Conservation (phyloP, 2,888 invertebrate genomes). For the Amiota mariae region DNA sequence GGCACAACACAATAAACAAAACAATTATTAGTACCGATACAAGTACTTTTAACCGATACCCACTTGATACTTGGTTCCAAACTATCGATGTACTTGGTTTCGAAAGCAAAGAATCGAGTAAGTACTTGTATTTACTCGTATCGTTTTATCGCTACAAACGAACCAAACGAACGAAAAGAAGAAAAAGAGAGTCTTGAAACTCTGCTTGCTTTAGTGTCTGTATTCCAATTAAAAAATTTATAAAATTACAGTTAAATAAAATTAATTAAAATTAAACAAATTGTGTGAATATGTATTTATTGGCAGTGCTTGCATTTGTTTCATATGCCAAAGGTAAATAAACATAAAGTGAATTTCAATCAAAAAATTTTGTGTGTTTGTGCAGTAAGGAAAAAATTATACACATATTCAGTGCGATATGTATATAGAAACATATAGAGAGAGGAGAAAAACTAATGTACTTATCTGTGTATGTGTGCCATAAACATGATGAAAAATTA, state of each 20-base stretch:
- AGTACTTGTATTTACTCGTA: too few relatives aligned
- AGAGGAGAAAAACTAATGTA: slow-evolving; percentile 40
- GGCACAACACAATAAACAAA: too few relatives aligned
- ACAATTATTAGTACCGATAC: too few relatives aligned
- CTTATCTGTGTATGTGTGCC: slow-evolving; percentile 28
- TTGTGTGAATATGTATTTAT: slow-evolving; percentile 67
- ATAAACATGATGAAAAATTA: slow-evolving; percentile 30
- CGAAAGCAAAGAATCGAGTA: too few relatives aligned
- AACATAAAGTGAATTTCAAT: slow-evolving; percentile 38
- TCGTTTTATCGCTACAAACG: too few relatives aligned
- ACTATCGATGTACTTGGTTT: too few relatives aligned
- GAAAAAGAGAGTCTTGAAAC: too few relatives aligned
- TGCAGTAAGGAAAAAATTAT: slow-evolving; percentile 51
- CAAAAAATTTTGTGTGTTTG: slow-evolving; percentile 8
- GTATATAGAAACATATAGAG: slow-evolving; percentile 40
- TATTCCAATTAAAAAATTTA: too few relatives aligned
- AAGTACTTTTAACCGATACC: too few relatives aligned
- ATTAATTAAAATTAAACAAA: slow-evolving; percentile 37
- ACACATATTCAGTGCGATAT: slow-evolving; percentile 43
- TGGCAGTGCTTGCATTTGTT: slow-evolving; percentile 69
- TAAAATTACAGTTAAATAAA: slow-evolving; percentile 1
- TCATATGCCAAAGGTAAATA: slow-evolving; percentile 71
- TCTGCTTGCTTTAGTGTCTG: too few relatives aligned
- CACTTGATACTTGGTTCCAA: too few relatives aligned
- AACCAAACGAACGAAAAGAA: too few relatives aligned